phyloP scores from a whole-genome alignment of 2,113 vertebrate genomes.

The Edolisoma coerulescens region DNA sequence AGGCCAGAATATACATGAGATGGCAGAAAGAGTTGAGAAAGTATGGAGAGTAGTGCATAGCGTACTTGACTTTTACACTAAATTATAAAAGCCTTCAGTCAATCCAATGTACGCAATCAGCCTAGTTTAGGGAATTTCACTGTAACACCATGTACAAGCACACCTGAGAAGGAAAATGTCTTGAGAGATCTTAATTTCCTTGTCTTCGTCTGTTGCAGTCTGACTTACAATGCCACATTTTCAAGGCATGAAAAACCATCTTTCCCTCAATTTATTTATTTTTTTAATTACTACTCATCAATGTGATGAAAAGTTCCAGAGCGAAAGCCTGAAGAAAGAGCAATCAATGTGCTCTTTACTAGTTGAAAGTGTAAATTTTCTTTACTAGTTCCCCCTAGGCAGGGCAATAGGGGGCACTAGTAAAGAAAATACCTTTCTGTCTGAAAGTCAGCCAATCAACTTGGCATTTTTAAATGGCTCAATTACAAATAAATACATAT shows the following conservation, averaged over 20 bases:
- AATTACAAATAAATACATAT: not conserved
- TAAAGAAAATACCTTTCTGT: not conserved
- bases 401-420: not conserved
- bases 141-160: not conserved
- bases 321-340: not conserved
- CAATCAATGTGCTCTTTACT: not conserved
- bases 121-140: not conserved
- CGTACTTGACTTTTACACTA: not conserved
- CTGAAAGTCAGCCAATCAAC: not conserved
- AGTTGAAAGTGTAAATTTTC: not conserved
- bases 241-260: not conserved
- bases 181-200: not conserved
- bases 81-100: not conserved
- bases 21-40: not conserved
- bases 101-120: not conserved
- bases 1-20: slow-evolving; percentile 25
- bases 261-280: not conserved
- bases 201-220: not conserved
- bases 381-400: no score
- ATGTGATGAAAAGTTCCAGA: not conserved
- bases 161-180: not conserved
- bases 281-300: not conserved
- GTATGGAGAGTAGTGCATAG: not conserved
- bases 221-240: not conserved
- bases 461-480: not conserved